Base-by-base conservation (phyloP, 1,140 invertebrate genomes). In the Oreohelix idahoensis region DNA sequence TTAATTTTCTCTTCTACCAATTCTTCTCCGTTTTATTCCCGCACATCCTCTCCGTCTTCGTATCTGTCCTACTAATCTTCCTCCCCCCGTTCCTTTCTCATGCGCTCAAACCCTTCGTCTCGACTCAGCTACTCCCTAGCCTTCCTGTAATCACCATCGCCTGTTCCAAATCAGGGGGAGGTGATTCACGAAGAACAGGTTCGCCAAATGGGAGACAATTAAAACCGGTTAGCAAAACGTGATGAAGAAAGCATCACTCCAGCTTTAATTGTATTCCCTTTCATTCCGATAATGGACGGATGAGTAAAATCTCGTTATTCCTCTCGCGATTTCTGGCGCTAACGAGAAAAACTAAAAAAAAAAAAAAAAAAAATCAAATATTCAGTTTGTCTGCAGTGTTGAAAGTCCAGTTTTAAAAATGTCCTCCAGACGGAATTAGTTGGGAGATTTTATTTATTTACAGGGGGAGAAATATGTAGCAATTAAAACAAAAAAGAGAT, bases 201-300 rank as follows among this genome's bases (percentile, higher is more conserved):
- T 66, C n/a, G 8, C 5, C 20, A 32, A 66, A 66, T 58, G 53
- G 63, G 29, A 32, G n/a, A 66, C 63, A 66, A 66, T 66, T 66
- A 66, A 66, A 66, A 66, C 63, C 17, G 63, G 29, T 29, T 66
- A 66, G n/a, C 29, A 66, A n/a, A 32, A 66, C 63, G 63, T 66
- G 63, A 66, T 66, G 63, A 32, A 66, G 29, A 32, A 66, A 66
- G n/a, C 63, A 66, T 66, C 63, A 32, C 8, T 11, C 4, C 53
- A 58, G 53, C 53, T 58, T n/a, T 20, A n/a, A 58, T 58, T 58
- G 17, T 58, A 58, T 58, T 58, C 53, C 53, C 53, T 10, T 58
- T 15, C 23, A 23, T 20, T 58, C 53, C 23, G 53, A n/a, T 58
- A 58, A 58, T 58, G 53, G 53, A 58, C 20, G 53, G 53, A 58